A percentile compares a stretch with the other conserved stretches of the same genome.
Evolutionary conservation across 92 coral and sea anemone species (phyloP).

Genomic region (Phenganax stokvisi): DNA sequence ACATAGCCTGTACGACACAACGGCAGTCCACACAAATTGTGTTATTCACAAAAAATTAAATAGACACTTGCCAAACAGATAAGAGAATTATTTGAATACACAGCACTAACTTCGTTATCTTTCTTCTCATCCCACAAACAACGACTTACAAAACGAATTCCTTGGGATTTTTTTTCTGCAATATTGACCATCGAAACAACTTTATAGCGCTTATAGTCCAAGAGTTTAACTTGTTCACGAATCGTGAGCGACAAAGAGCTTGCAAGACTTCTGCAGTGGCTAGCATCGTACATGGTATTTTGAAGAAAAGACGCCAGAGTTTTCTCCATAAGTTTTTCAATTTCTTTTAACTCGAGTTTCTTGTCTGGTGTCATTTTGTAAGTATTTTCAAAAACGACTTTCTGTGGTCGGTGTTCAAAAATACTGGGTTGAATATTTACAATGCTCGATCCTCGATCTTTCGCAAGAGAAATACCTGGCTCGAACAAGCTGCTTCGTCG

Average conservation of each 20-base stretch:
- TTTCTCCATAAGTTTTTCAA: conserved; percentile 75
- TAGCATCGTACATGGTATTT: conserved; percentile 63
- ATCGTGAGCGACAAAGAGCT: conserved; percentile 69
- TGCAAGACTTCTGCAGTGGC: conserved; percentile 59
- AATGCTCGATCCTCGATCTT: conserved; percentile 89
- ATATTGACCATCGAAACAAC: conserved; percentile 56
- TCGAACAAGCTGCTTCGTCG: conserved; percentile 96
- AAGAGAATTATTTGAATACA: conserved; percentile 47
- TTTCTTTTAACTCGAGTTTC: conserved; percentile 76
- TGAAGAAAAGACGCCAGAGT: conserved; percentile 76
- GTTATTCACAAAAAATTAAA: conserved; percentile 53
- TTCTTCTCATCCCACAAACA: conserved; percentile 66
- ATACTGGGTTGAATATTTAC: conserved; percentile 77
- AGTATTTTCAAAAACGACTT: conserved; percentile 80
- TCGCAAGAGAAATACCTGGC: conserved; percentile 79
- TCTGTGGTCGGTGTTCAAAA: conserved; percentile 57
- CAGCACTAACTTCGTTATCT: conserved; percentile 58
- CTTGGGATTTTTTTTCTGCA: conserved; percentile 57
- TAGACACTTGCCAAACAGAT: conserved; percentile 62
- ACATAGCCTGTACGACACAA: no score
- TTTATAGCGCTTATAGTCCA: conserved; percentile 64
- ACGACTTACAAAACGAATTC: conserved; percentile 58
- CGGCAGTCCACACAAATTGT: no score
- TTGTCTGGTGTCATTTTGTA: conserved; percentile 86
- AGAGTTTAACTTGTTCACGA: conserved; percentile 53